Base-by-base conservation (phyloP, 2,113 vertebrate genomes). In the Brachyistius frenatus region DNA sequence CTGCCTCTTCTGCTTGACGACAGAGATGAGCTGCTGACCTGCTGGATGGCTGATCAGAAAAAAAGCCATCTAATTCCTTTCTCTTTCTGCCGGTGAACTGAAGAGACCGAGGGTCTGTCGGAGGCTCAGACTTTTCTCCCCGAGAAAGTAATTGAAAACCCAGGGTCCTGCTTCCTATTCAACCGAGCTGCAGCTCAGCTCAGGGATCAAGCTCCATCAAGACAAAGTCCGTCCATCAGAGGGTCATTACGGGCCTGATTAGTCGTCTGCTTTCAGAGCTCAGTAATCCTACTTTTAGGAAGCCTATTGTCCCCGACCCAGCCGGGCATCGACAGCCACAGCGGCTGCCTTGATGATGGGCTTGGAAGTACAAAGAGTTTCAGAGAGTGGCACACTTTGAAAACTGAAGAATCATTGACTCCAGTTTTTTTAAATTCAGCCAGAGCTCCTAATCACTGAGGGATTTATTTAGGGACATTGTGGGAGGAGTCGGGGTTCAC, bases 231-330 rank as follows among this genome's bases (percentile, higher is more conserved):
- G 83, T 89, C 88, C 72, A 85, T 88, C 86, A 86, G 23, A 53
- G 71, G 79, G 36, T 86, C 75, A 79, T 90, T 86, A 89, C 55
- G 4, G 47, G 35, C 60, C 81, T 63, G 80, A 85, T 79, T 86
- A 81, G 80, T 64, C 64, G 66, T 52, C 76, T 62, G 81, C 70
- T 83, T 23, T 74, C 65, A 41, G 44, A 68, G 62, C 57, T 33
- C 60, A 39, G 46, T 58, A 23, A 23, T 23, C 23, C 23, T 23
- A 66, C 76, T 81, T 68, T 81, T 61, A 73, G 52, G 60, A 31
- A 53, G n/a, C n/a, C 58, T 23, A 23, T 23, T 23, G 23, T 23
- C 23, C 23, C 23, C 23, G 23, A 23, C 23, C 23, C 23, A 23
- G 23, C 23, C 23, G 23, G 23, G 23, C 23, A 23, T 23, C 23